Evolutionary conservation across 2,888 invertebrate genomes (phyloP), one percentile per base, ranked within the genome.

Genomic region (Ormyrus rosae): DNA sequence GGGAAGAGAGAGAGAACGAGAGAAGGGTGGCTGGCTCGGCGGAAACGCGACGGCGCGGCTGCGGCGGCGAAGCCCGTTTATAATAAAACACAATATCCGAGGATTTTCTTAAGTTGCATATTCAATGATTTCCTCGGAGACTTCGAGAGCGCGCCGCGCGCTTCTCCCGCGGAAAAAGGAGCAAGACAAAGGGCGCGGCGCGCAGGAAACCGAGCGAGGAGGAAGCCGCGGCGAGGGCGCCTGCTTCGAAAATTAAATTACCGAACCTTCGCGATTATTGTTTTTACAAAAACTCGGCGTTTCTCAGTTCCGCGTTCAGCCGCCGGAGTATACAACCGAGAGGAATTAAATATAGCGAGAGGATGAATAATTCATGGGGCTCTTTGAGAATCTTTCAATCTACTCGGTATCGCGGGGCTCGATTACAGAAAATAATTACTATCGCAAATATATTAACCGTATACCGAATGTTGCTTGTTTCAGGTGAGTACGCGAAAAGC

Each of bases 91-190:
- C 88, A 90, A 90, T 90, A 90, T 90, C 87, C 89, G 85, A 87
- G 90, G 90, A 90, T 90, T 90, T 89, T 85, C 89, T 88, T 89
- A 89, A 93, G 94, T 93, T 94, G 94, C 94, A 94, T 94, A 94
- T 93, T 93, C 94, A 93, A 94, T 94, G 94, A 94, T 94, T 94
- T 94, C 94, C 94, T 94, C 92, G 91, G 94, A 94, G 94, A 94
- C 93, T 90, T 85, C 83, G 85, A 81, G 64, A 78, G 55, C n/a
- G 46, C 8, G 58, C 60, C 11, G 75, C 51, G 50, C 72, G 67
- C 60, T 50, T 65, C 72, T 61, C 60, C 13, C 58, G 55, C 55
- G 63, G 13, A 60, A 69, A 19, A 58, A 69, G 63, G 8, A 73
- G 69, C 51, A 34, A 69, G 53, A 75, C 64, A 51, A 69, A 63